These are phyloP conservation scores for Euura saliciscinereae DNA, from an alignment of 1,140 invertebrate genomes.

Conservation along the genomic window DNA sequence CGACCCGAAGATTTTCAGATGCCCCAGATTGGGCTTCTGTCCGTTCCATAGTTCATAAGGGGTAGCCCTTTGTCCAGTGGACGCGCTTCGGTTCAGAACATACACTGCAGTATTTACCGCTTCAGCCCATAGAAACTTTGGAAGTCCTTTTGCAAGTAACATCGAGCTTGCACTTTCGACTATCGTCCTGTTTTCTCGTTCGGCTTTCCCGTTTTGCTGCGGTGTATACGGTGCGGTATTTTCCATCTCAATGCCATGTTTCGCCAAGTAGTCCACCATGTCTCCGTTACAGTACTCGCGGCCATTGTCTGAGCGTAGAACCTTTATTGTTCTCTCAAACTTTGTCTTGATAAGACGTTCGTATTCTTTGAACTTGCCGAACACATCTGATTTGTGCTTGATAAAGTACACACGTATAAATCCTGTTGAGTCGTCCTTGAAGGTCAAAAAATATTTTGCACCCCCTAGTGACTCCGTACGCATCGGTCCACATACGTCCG, in stretches of 20 bases:
- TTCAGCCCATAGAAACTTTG: conserved; percentile 52
- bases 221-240: conserved; percentile 40
- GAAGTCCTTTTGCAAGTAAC: conserved; percentile 25
- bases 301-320: conserved; percentile 12
- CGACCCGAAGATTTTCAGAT: too few species aligned
- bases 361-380: conserved; percentile 40
- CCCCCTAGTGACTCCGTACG: conserved; percentile 41
- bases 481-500: conserved; percentile 52
- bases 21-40: too few species aligned
- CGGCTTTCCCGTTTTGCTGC: conserved; percentile 49
- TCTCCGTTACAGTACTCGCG: conserved; percentile 1
- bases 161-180: conserved; percentile 49
- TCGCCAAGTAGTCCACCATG: background rate
- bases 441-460: conserved; percentile 51
- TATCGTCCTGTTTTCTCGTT: conserved; percentile 51
- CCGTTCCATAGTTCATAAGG: too few species aligned
- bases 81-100: conserved; percentile 17
- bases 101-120: conserved; percentile 49
- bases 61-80: too few species aligned
- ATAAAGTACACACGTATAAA: conserved; percentile 55
- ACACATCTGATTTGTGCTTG: conserved; percentile 48
- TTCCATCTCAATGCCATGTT: background rate
- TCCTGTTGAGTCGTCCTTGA: conserved; percentile 54
- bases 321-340: conserved; percentile 9
- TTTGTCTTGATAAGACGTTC: conserved; percentile 36